Percentiles rank a stretch among this genome's conserved stretches.
Conservation (phyloP, 2,888 invertebrate genomes). For the Diarsia mendica region DNA sequence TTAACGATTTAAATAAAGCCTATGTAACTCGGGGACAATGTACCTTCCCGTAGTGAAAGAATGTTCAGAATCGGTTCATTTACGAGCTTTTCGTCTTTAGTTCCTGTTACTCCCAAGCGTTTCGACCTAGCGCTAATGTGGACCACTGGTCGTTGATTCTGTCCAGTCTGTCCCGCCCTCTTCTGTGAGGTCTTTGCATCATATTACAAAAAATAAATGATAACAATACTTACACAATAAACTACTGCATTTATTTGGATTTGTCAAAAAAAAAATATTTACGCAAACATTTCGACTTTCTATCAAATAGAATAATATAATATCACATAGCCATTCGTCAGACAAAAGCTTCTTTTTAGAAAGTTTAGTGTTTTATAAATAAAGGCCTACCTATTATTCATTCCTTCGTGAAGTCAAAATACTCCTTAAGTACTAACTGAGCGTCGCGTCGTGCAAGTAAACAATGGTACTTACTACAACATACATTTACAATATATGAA, state of each 20-base stretch:
- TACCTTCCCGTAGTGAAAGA: not conserved
- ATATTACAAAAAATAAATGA: too few relatives aligned
- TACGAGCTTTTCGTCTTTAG: not conserved
- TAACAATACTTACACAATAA: too few relatives aligned
- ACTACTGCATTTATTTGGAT: not conserved
- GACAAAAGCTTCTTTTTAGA: not conserved
- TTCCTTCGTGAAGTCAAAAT: conserved; percentile 34
- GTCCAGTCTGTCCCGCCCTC: too few relatives aligned
- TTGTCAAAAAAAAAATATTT: not conserved
- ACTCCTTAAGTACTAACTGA: conserved; percentile 27
- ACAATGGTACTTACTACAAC: conserved; percentile 41
- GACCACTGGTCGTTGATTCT: too few relatives aligned
- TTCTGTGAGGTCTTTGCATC: too few relatives aligned
- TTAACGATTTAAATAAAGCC: not conserved
- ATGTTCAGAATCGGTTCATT: not conserved
- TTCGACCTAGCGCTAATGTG: too few relatives aligned
- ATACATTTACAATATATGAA: not conserved
- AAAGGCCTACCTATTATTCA: conserved; percentile 2
- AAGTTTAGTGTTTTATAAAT: not conserved
- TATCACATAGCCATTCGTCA: not conserved
- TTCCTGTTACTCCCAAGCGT: too few relatives aligned
- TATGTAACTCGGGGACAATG: not conserved
- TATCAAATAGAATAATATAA: too few relatives aligned
- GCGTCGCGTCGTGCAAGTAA: conserved; percentile 21
- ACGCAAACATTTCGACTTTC: too few relatives aligned